phyloP scores from a whole-genome alignment of 2,888 invertebrate species.

The Lasioglossum figueresi region DNA sequence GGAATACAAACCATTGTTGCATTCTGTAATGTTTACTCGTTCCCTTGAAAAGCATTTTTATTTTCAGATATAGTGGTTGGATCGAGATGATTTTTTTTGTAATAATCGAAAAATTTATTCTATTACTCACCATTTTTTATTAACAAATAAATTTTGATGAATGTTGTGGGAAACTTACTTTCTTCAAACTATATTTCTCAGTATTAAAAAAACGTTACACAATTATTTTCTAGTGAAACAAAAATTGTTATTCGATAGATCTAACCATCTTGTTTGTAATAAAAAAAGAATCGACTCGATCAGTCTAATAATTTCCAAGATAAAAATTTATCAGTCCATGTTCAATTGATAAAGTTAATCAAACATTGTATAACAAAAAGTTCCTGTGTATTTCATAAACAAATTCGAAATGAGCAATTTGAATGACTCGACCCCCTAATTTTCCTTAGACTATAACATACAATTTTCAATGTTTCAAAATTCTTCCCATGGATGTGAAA shows the following conservation, averaged over 20 bases:
- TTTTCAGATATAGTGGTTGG: not conserved
- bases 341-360: not conserved
- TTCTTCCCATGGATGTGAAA: not conserved
- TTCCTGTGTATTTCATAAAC: not conserved
- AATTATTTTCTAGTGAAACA: not conserved
- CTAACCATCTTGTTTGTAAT: not conserved
- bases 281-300: not conserved
- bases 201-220: not conserved
- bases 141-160: not conserved
- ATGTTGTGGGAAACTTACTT: no score
- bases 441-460: not conserved
- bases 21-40: not conserved
- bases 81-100: not conserved
- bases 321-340: not conserved
- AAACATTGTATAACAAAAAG: not conserved
- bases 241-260: not conserved
- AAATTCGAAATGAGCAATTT: not conserved
- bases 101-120: not conserved
- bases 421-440: not conserved
- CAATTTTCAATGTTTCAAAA: not conserved
- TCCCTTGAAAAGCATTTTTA: not conserved
- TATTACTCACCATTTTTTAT: not conserved
- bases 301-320: not conserved
- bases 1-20: not conserved
- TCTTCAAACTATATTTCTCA: no score